Evolutionary conservation across 2,888 invertebrate species (phyloP), one percentile per base, ranked within the genome.

Genomic region (Drosophila barbarae): DNA sequence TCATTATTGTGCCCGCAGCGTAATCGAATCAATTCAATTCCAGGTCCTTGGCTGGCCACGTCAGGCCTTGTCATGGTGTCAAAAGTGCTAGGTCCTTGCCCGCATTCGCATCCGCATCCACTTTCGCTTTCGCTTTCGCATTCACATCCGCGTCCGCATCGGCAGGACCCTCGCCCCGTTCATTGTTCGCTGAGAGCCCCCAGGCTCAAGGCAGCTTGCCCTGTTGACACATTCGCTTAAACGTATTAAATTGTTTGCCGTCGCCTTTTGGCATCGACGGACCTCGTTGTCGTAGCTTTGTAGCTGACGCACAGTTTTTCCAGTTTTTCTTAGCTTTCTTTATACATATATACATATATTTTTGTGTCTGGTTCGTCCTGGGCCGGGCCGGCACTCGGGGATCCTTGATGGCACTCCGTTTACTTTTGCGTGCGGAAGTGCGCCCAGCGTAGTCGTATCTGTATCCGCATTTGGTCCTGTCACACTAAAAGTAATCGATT

Each of bases 181-280:
- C 53, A 63, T 55, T 65, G 65, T 65, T 64, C 65, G 64, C 52
- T 34, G 32, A 65, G 66, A 69, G 80, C 69, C 70, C 64, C 60
- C 41, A 74, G 69, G 77, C 79, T 79, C 74, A 71, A 76, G 77
- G 72, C 77, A 69, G 79, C 82, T 83, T 84, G 85, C 80, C 82
- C 82, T 83, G 85, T 83, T 83, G 82, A 83, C 82, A 84, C 85
- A 84, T 84, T 83, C 85, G 84, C 82, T 83, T 83, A 83, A 84
- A 80, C 69, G 83, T 80, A 84, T 83, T 83, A 82, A 83, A 82
- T 82, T 84, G 84, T 82, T 82, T 84, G 84, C 82, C 76, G 67
- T 72, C 73, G 78, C 73, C 65, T 71, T 60, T 68, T 64, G 69
- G 59, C 72, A 63, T 77, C 75, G 72, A 69, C 78, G 49, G 72